Conservation (phyloP, 2,888 invertebrate genomes). For the Oscheius myriophilus region DNA sequence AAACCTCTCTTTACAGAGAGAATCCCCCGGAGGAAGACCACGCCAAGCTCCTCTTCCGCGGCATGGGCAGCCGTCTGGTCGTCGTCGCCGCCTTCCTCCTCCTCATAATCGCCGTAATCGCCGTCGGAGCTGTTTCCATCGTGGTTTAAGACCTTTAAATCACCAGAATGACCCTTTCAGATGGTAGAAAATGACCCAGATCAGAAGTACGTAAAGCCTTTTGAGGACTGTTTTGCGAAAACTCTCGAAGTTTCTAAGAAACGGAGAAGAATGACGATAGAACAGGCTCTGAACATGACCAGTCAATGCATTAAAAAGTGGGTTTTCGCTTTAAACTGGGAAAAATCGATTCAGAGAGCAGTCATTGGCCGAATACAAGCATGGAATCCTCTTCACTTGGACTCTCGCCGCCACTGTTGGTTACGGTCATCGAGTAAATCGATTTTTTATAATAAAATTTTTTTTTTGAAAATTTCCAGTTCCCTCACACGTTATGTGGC, state of each 20-base stretch:
- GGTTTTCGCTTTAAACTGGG: not conserved
- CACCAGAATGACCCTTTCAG: not conserved
- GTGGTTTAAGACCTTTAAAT: not conserved
- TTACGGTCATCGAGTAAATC: constrained; percentile 21
- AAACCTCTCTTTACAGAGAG: not conserved
- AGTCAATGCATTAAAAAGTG: constrained; percentile 6
- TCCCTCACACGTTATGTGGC: constrained; percentile 3
- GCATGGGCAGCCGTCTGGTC: constrained; percentile 11
- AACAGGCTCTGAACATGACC: not conserved
- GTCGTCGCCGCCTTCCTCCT: constrained; percentile 1
- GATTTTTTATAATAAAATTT: not conserved
- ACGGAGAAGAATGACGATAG: not conserved
- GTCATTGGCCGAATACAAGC: not conserved
- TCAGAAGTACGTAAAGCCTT: not conserved
- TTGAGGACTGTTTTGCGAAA: not conserved
- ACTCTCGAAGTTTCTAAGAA: not conserved
- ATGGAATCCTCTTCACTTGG: constrained; percentile 19
- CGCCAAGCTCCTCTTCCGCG: not conserved
- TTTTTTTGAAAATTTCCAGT: not conserved
- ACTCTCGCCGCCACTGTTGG: constrained; percentile 17
- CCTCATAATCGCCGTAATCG: not conserved
- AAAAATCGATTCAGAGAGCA: constrained; percentile 9
- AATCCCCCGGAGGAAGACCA: not conserved
- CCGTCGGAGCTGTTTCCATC: constrained; percentile 10
- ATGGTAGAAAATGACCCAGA: not conserved